These are phyloP conservation scores for Trematomus bernacchii DNA, from an alignment of 2,797 vertebrate genomes.

Conservation along the genomic window DNA sequence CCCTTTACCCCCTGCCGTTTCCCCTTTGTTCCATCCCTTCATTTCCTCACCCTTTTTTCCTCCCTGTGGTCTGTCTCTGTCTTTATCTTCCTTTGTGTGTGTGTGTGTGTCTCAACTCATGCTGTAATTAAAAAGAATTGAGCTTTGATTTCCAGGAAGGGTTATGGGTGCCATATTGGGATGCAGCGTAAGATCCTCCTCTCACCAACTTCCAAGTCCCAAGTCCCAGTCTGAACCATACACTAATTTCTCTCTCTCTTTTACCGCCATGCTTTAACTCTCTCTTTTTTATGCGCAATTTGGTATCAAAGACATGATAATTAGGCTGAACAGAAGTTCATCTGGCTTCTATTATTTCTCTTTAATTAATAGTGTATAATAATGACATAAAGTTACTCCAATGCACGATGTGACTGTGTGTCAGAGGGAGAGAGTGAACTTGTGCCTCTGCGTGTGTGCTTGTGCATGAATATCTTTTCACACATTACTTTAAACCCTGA, in stretches of 20 bases:
- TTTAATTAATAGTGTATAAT: constrained; percentile 86
- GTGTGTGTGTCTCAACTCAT: constrained; percentile 47
- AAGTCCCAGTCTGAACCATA: constrained; percentile 66
- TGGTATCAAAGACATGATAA: constrained; percentile 88
- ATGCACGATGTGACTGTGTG: constrained; percentile 58
- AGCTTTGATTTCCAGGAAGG: constrained; percentile 83
- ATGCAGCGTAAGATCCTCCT: constrained; percentile 67
- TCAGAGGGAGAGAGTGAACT: constrained; percentile 24
- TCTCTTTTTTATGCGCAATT: constrained; percentile 73
- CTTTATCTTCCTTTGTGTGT: constrained; percentile 31
- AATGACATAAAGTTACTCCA: constrained; percentile 74
- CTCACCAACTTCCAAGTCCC: constrained; percentile 63
- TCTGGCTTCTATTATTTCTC: constrained; percentile 83
- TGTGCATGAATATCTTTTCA: constrained; percentile 69
- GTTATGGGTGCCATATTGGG: constrained; percentile 76
- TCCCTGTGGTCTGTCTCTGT: constrained; percentile 58
- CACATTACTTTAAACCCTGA: constrained; percentile 80
- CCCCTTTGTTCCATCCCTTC: constrained; percentile 54
- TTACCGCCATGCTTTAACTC: constrained; percentile 14
- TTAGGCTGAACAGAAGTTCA: constrained; percentile 85
- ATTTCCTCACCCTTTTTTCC: constrained; percentile 38
- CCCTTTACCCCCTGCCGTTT: constrained; percentile 66
- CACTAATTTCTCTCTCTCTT: constrained; percentile 29
- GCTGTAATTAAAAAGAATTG: constrained; percentile 79
- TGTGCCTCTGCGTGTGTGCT: constrained; percentile 25